Base-by-base conservation (phyloP, 2,113 vertebrate species). In the Neofelis nebulosa region DNA sequence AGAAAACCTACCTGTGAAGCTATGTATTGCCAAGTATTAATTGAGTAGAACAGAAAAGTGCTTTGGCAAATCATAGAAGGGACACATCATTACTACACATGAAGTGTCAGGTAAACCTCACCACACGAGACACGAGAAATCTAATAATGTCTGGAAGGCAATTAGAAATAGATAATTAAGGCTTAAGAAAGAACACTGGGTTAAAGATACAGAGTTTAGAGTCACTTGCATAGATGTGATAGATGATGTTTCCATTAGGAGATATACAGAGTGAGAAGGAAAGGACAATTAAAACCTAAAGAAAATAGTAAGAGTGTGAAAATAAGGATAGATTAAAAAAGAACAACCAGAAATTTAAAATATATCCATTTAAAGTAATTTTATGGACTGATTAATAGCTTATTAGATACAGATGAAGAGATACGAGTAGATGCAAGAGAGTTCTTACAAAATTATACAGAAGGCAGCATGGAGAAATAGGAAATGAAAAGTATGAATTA, bases 391-490 rank as follows among this genome's bases (percentile, higher is more conserved):
- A 50, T 69, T 89, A 85, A 50, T 73, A 93, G 31, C 73, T n/a
- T 89, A 61, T n/a, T 95, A 52, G 69, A 4, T 83, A 52, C 4
- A 83, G 33, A 78, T 69, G 57, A 90, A 86, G 12, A 41, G 10
- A 66, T 61, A 65, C 41, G 80, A 76, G 4, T 82, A 91, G 81
- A 76, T 63, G 4, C 29, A 52, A 85, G 57, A 45, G 63, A 31
- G 13, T 91, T 91, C 61, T 94, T 48, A 95, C 80, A 33, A 73
- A 90, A 82, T 81, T 85, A 68, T 86, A 91, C 15, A 81, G 41
- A 95, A 48, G 55, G 38, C 27, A 61, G 12, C 16, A 27, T 91
- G 65, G 50, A 68, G 27, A 93, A 81, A 57, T n/a, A 76, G 8
- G 55, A 23, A 29, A 82, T 76, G 27, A 74, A 66, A 94, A 90